Conservation (phyloP, 1,140 invertebrate genomes). For the Ctenoplectra terminalis region DNA sequence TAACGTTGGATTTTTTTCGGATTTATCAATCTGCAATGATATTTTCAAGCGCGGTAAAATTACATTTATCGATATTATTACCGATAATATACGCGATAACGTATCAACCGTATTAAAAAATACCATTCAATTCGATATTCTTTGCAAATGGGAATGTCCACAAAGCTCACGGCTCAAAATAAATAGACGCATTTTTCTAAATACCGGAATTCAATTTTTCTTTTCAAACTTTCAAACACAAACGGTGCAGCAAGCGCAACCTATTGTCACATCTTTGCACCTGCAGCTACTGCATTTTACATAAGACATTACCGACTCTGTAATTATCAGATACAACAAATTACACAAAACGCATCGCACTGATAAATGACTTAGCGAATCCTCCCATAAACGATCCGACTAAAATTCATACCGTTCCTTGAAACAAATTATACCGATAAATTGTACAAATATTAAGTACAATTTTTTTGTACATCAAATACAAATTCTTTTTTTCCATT, state of each 20-base stretch:
- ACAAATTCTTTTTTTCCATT: too few species aligned
- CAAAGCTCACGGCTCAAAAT: background rate
- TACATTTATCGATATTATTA: background rate
- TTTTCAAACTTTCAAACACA: background rate
- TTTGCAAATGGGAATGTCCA: background rate
- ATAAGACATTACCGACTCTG: constrained; percentile 18
- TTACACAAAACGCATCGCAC: background rate
- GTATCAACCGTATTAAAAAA: background rate
- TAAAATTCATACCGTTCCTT: background rate
- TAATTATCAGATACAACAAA: constrained; percentile 17
- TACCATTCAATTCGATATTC: background rate
- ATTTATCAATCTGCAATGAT: background rate
- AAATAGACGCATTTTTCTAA: background rate
- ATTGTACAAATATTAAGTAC: background rate
- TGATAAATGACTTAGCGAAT: background rate
- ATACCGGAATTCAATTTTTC: background rate
- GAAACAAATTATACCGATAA: background rate
- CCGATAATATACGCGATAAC: too few species aligned
- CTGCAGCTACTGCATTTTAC: background rate
- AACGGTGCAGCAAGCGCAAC: constrained; percentile 25
- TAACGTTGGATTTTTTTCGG: background rate
- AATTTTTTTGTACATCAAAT: too few species aligned
- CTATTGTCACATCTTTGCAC: constrained; percentile 15
- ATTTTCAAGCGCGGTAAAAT: background rate
- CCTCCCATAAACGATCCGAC: background rate